A percentile compares a stretch with the other conserved stretches of the same genome.
Conservation (phyloP, 2,888 invertebrate genomes). For the Hofmannophila pseudospretella region DNA sequence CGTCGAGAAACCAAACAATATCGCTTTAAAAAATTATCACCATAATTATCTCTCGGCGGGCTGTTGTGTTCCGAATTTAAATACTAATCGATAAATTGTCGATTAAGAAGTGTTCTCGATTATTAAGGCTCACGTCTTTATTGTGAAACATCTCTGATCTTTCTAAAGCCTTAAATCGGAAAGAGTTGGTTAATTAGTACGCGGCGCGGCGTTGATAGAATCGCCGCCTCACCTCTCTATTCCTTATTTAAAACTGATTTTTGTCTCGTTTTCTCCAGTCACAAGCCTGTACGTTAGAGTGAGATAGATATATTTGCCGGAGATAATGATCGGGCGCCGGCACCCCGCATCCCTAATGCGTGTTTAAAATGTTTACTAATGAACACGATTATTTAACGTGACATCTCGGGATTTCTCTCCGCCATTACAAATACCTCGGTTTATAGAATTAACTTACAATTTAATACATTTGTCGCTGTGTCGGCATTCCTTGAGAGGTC, state of each 20-base stretch:
- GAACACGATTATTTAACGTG: constrained; percentile 76
- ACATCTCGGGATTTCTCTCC: constrained; percentile 69
- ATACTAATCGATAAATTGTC: constrained; percentile 50
- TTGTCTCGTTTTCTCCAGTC: constrained; percentile 27
- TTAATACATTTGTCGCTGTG: constrained; percentile 24
- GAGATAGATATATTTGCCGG: constrained; percentile 37
- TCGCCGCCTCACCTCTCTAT: constrained; percentile 61
- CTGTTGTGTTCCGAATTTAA: constrained; percentile 55
- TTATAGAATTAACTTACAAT: constrained; percentile 34
- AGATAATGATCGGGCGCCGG: constrained; percentile 70
- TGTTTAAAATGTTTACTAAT: constrained; percentile 76
- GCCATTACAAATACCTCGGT: constrained; percentile 39
- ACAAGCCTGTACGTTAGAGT: constrained; percentile 21
- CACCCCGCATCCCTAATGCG: constrained; percentile 70
- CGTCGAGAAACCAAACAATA: constrained; percentile 27
- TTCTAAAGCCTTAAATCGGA: constrained; percentile 35
- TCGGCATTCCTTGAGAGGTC: constrained; percentile 13
- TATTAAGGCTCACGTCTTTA: constrained; percentile 57
- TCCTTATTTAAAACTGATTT: constrained; percentile 41
- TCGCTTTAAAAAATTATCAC: constrained; percentile 62
- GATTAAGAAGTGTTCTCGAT: constrained; percentile 19
- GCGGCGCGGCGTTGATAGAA: constrained; percentile 60
- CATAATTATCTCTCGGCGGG: constrained; percentile 60
- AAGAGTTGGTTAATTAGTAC: constrained; percentile 63
- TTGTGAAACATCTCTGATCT: constrained; percentile 43